These are phyloP conservation scores for Leptothorax acervorum DNA, from an alignment of 2,888 invertebrate genomes.

Conservation along the genomic window DNA sequence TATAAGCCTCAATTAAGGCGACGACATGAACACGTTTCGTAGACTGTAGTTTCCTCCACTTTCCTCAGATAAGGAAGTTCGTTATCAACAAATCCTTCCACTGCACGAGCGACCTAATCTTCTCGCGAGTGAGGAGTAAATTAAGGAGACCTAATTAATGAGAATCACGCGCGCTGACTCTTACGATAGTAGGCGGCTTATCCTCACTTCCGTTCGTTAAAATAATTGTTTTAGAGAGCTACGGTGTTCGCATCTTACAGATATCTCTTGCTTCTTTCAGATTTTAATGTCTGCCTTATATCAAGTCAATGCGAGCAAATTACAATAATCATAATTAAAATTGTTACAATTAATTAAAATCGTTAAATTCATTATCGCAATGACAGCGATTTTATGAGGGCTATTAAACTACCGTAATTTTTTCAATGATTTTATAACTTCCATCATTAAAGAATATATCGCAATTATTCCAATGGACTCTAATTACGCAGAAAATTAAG, in stretches of 20 bases:
- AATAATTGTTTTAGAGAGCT: conserved; percentile 75
- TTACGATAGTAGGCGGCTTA: conserved; percentile 48
- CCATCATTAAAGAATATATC: not conserved
- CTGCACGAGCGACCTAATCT: conserved; percentile 64
- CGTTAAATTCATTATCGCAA: not conserved
- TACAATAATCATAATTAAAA: not conserved
- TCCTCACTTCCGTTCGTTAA: conserved; percentile 78
- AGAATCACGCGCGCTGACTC: conserved; percentile 69
- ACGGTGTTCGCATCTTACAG: conserved; percentile 9
- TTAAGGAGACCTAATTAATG: conserved; percentile 69
- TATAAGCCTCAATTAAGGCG: conserved; percentile 67
- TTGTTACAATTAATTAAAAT: not conserved
- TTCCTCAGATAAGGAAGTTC: conserved; percentile 23
- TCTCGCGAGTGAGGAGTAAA: conserved; percentile 67
- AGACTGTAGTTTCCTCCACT: conserved; percentile 16
- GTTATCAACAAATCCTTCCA: conserved; percentile 27
- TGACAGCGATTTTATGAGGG: not conserved
- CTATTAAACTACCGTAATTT: not conserved
- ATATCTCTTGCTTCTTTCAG: not conserved
- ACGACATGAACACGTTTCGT: conserved; percentile 25
- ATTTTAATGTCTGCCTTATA: not conserved
- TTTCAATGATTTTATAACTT: not conserved
- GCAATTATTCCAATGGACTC: not conserved
- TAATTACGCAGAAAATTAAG: not conserved
- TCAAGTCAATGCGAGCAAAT: not conserved